Percentiles rank a stretch among this genome's conserved stretches.
Evolutionary conservation across 2,888 invertebrate species (phyloP).

Genomic region (Netelia melanura): DNA sequence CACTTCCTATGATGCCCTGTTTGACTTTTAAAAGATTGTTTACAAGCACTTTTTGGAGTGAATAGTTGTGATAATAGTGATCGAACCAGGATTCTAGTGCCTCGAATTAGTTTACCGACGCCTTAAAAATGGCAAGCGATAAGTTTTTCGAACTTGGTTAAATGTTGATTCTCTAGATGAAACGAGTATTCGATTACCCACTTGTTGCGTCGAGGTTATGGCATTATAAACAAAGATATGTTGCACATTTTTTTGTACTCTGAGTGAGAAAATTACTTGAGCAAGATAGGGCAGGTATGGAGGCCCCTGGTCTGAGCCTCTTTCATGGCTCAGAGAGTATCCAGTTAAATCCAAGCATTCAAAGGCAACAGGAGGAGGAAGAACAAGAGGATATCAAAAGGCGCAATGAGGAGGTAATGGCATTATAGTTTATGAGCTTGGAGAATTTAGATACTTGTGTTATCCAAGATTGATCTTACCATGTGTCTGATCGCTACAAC

Average conservation of each 20-base stretch:
- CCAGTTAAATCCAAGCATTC: slow-evolving; percentile 88
- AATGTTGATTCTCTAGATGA: slow-evolving; percentile 65
- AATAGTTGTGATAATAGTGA: slow-evolving; percentile 64
- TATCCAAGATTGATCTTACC: too few relatives aligned
- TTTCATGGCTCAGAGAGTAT: slow-evolving; percentile 89
- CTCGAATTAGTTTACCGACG: slow-evolving; percentile 38
- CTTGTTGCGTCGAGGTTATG: slow-evolving; percentile 84
- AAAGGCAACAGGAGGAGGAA: slow-evolving; percentile 88
- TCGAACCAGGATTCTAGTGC: slow-evolving; percentile 33
- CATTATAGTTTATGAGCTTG: too few relatives aligned
- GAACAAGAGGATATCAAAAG: slow-evolving; percentile 90
- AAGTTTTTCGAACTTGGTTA: slow-evolving; percentile 58
- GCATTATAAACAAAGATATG: slow-evolving; percentile 83
- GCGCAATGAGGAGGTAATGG: slow-evolving; percentile 88
- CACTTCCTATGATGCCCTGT: slow-evolving; percentile 77
- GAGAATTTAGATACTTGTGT: too few relatives aligned
- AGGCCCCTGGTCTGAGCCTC: slow-evolving; percentile 89
- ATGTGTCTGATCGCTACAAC: too few relatives aligned
- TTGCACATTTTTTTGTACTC: slow-evolving; percentile 75
- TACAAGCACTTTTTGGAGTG: slow-evolving; percentile 78
- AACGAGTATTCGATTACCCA: slow-evolving; percentile 77
- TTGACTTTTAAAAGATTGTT: slow-evolving; percentile 83
- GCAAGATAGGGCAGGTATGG: slow-evolving; percentile 77
- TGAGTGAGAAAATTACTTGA: slow-evolving; percentile 67
- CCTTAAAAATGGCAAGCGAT: slow-evolving; percentile 60